These are phyloP conservation scores for Nothocercus julius DNA, from an alignment of 2,113 vertebrate species.

Conservation along the genomic window DNA sequence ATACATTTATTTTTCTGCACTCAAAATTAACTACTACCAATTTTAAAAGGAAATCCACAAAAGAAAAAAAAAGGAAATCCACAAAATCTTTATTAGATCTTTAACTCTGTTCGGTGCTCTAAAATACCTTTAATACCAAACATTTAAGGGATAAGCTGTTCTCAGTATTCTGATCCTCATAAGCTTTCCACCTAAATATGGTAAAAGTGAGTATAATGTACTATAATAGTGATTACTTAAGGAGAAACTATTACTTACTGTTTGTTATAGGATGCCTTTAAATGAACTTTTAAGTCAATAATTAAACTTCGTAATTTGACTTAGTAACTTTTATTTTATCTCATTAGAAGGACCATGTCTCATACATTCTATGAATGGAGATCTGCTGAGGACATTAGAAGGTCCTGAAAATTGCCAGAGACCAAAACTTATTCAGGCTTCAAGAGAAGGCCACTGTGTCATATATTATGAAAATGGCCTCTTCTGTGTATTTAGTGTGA, in stretches of 20 bases:
- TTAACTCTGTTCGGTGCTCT: neutral
- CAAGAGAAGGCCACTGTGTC: slow-evolving; percentile 93
- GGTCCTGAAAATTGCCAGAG: slow-evolving; percentile 81
- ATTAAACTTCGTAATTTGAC: neutral
- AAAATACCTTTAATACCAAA: neutral
- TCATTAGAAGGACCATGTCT: slow-evolving; percentile 94
- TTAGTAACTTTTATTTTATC: neutral
- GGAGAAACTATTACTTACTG: neutral
- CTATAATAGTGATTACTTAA: neutral
- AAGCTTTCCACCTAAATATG: neutral
- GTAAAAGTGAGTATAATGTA: neutral
- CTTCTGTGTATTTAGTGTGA: slow-evolving; percentile 94
- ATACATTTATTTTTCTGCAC: neutral
- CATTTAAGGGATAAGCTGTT: neutral
- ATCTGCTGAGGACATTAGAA: slow-evolving; percentile 93
- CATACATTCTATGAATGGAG: slow-evolving; percentile 99
- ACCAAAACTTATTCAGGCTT: slow-evolving; percentile 92
- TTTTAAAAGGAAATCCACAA: neutral
- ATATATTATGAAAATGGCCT: slow-evolving; percentile 93
- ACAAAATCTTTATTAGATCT: neutral
- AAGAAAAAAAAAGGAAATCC: neutral
- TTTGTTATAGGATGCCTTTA: neutral
- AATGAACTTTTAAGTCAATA: neutral
- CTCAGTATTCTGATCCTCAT: neutral
- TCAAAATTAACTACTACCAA: neutral